Evolutionary conservation across 1,140 invertebrate species (phyloP), one percentile per base, ranked within the genome.

Genomic region (Drosophila parabipectinata): DNA sequence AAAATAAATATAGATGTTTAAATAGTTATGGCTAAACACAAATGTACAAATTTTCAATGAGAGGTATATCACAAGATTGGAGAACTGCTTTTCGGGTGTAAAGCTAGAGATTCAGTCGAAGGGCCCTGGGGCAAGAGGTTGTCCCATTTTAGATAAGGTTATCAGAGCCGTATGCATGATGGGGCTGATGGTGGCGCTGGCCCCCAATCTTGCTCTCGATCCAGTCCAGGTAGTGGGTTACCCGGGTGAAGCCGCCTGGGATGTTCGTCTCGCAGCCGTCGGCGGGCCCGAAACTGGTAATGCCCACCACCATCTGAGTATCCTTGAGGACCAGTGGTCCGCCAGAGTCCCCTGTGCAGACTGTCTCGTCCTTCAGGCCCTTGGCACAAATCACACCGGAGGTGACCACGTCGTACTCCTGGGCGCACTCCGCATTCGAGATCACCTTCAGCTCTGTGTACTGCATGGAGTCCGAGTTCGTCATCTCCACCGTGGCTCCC

Each of bases 361-460:
- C 90, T 0, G 88, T 91, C 58, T 91, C 90, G 44, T 84, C 77
- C 47, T 84, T 81, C 9, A 91, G 52, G 0, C 90, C 90, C 57
- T 91, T 91, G 41, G 90, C 90, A 56, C 90, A 91, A 12, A 91
- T 58, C 1, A 91, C 82, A 0, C 88, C 89, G 2, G 78, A 55
- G 0, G 81, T 90, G 24, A 91, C 73, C 18, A 91, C 88, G 61
- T 91, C 90, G 44, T 90, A 91, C 55, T 91, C 84, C 72, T 91
- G 71, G 4, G 72, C 68, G 18, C 90, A 91, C 34, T 91, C 90
- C 0, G 47, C 54, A 66, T 91, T 91, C 5, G 83, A 87, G 44
- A 91, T 91, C 26, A 91, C 90, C 15, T 76, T 76, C 44, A 91
- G 59, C 50, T 91, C 90, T 4, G 90, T 91, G 18, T 91, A 91